A percentile compares a stretch with the other conserved stretches of the same genome.
Conservation (phyloP, 2,797 vertebrate species). For the Sylvia borin region DNA sequence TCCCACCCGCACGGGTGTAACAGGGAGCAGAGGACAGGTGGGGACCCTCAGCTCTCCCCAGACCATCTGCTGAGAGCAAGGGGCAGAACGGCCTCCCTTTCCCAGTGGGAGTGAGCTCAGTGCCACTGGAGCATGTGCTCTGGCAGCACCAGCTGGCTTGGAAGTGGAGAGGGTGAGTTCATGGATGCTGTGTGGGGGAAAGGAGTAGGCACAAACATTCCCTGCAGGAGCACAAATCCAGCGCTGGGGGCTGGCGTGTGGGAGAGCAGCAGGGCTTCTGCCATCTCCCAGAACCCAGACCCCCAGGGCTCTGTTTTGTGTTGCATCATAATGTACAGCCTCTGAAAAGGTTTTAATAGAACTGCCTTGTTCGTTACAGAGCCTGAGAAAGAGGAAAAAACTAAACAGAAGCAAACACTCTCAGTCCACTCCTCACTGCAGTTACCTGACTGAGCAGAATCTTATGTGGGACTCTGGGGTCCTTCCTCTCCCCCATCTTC, state of each 20-base stretch:
- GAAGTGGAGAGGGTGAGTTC: fast-evolving
- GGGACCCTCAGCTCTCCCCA: neutral
- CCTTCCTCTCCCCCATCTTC: neutral
- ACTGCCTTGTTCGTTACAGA: neutral
- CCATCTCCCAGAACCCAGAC: neutral
- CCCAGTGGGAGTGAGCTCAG: fast-evolving
- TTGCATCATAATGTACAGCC: neutral
- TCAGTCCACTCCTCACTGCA: neutral
- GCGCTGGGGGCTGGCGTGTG: neutral
- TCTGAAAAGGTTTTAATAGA: neutral
- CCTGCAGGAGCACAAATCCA: neutral
- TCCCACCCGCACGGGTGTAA: fast-evolving
- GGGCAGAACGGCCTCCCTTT: neutral
- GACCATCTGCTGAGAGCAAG: neutral
- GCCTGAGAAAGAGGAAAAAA: neutral
- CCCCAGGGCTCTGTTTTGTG: fast-evolving
- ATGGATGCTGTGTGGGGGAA: fast-evolving
- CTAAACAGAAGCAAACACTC: neutral
- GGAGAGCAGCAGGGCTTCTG: neutral
- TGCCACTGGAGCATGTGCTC: fast-evolving
- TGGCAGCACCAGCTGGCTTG: fast-evolving
- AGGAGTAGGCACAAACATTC: neutral
- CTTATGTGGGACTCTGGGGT: neutral
- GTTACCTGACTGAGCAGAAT: neutral
- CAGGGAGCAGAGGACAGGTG: neutral